Evolutionary conservation across 2,888 invertebrate genomes (phyloP), one percentile per base, ranked within the genome.

Genomic region (Polia nebulosa): DNA sequence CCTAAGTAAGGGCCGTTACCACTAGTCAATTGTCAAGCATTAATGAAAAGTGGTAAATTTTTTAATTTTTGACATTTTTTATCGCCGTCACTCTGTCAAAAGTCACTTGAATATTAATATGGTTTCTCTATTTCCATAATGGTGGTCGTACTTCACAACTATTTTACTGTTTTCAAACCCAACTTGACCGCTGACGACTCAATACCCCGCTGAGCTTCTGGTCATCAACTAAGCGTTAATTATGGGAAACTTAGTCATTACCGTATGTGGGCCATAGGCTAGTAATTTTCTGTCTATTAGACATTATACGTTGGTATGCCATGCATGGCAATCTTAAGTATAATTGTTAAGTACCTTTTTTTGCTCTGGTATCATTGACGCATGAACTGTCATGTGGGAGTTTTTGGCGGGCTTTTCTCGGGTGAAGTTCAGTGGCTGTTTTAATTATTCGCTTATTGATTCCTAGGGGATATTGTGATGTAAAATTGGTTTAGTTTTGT

Each of bases 231-330:
- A 15, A 41, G 27, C 64, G 66, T 62, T 76, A 67, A 76, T 76
- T 72, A 76, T 76, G 77, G 59, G 76, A 76, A 76, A 41, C 77
- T 72, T 56, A 22, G 61, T 62, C 61, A 76, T 76, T 77, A 76
- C 20, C 0, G 20, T 39, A 61, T 55, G 53, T 62, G 44, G 67
- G 66, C 45, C 67, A 67, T 55, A 47, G 51, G 49, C 32, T 25
- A 20, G 44, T 72, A 67, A 77, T 76, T 44, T 72, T 57, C 53
- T 49, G 77, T 61, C 25, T 29, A 72, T 77, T 77, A 72, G 13
- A 36, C 36, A 36, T 36, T 15, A 36, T 15, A 13, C 11, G n/a
- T 41, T 49, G 32, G 36, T 66, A 72, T 45, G 72, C 2, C 36
- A 52, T 60, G 52, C 55, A 65, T 52, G 39, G 65, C 34, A 3